Percentiles rank a stretch among this genome's conserved stretches.
phyloP scores from a whole-genome alignment of 2,797 vertebrate genomes.

The Nannoperca australis region DNA sequence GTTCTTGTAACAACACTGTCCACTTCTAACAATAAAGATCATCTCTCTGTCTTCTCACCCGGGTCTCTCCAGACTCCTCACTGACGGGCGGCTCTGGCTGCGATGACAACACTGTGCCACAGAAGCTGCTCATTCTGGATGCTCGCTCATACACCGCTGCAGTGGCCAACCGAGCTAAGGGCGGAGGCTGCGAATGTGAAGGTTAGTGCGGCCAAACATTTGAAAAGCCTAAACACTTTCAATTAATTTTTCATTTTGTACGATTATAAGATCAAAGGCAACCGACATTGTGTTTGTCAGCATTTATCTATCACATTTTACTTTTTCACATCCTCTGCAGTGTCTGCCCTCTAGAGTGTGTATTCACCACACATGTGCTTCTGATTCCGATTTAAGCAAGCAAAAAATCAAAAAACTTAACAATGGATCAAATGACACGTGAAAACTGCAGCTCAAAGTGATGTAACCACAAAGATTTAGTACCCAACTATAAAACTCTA shows the following conservation, averaged over 20 bases:
- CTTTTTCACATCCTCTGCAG: background rate
- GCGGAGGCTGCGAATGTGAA: conserved; percentile 98
- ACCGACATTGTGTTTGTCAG: background rate
- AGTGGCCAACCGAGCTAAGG: conserved; percentile 97
- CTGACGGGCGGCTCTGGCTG: conserved; percentile 90
- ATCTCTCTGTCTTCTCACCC: conserved; percentile 7
- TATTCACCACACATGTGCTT: background rate
- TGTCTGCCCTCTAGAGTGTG: background rate
- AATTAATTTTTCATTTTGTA: background rate
- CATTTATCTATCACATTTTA: background rate
- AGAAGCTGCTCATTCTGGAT: conserved; percentile 97
- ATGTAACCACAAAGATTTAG: background rate
- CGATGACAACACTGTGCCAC: conserved; percentile 88
- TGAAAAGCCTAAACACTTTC: background rate
- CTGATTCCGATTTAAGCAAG: background rate
- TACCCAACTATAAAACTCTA: background rate
- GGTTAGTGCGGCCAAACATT: conserved; percentile 80
- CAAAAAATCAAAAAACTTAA: background rate
- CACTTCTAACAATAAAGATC: conserved; percentile 4
- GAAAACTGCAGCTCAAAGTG: background rate
- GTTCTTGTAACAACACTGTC: background rate
- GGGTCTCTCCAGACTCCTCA: conserved; percentile 89
- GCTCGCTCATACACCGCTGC: conserved; percentile 98
- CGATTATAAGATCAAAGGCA: background rate
- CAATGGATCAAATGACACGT: too few relatives aligned